Conservation (phyloP, 1,140 invertebrate species). For the Myzus persicae region DNA sequence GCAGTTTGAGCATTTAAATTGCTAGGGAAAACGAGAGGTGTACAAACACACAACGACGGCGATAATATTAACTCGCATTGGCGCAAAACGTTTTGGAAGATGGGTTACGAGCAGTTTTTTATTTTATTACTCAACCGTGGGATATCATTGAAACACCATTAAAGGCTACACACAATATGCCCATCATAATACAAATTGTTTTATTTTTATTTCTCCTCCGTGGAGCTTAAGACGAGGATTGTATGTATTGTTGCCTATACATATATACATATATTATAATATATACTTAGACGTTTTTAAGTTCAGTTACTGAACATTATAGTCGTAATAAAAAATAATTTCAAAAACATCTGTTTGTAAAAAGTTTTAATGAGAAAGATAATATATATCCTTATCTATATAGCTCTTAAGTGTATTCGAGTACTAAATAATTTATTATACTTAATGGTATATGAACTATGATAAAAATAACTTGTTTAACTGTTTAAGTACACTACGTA, state of each 20-base stretch:
- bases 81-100: background rate
- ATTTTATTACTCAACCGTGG: background rate
- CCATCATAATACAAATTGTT: background rate
- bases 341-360: conserved; percentile 10
- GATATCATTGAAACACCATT: background rate
- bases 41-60: background rate
- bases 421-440: conserved; percentile 11
- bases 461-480: background rate
- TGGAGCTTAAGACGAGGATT: background rate
- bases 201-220: background rate
- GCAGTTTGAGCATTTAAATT: background rate
- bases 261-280: background rate
- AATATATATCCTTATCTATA: background rate
- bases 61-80: background rate
- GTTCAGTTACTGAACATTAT: background rate
- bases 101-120: background rate
- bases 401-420: background rate
- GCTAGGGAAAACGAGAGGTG: background rate
- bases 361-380: conserved; percentile 24
- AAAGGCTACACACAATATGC: background rate
- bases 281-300: background rate
- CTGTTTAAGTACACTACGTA: background rate
- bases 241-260: background rate
- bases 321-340: background rate
- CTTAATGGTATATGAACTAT: conserved; percentile 17